Percentiles rank a stretch among this genome's conserved stretches.
These are phyloP conservation scores for Cetonia aurata DNA, from an alignment of 2,888 invertebrate genomes.

Conservation along the genomic window DNA sequence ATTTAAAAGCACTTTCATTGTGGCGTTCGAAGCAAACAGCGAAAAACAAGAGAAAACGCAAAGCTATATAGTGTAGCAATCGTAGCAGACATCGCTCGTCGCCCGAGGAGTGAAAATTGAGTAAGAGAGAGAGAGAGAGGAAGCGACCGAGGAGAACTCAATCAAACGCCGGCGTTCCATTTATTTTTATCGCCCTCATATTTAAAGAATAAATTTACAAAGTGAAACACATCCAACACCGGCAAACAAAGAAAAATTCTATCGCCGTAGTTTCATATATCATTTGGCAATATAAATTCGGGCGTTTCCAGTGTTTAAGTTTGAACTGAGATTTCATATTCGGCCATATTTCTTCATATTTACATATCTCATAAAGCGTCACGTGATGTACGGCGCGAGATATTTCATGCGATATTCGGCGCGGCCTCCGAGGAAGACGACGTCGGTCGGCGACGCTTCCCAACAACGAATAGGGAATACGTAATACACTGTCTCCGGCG, in stretches of 20 bases:
- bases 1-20: too few relatives aligned
- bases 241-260: slow-evolving; percentile 39
- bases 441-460: background rate
- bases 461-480: background rate
- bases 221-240: slow-evolving; percentile 36
- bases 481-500: background rate
- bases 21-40: too few relatives aligned
- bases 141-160: slow-evolving; percentile 11
- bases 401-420: slow-evolving; percentile 60
- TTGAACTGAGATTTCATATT: slow-evolving; percentile 63
- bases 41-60: too few relatives aligned
- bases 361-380: slow-evolving; percentile 64
- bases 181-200: slow-evolving; percentile 38
- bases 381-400: slow-evolving; percentile 59
- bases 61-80: too few relatives aligned
- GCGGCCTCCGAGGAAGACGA: slow-evolving; percentile 34
- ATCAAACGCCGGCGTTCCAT: slow-evolving; percentile 37
- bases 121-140: background rate
- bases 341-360: slow-evolving; percentile 63
- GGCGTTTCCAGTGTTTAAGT: slow-evolving; percentile 58
- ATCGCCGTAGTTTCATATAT: slow-evolving; percentile 56
- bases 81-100: too few relatives aligned
- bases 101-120: too few relatives aligned
- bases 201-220: slow-evolving; percentile 41
- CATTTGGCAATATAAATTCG: slow-evolving; percentile 60